Evolutionary conservation across 2,888 invertebrate species (phyloP).

Genomic region (Euphydryas editha): DNA sequence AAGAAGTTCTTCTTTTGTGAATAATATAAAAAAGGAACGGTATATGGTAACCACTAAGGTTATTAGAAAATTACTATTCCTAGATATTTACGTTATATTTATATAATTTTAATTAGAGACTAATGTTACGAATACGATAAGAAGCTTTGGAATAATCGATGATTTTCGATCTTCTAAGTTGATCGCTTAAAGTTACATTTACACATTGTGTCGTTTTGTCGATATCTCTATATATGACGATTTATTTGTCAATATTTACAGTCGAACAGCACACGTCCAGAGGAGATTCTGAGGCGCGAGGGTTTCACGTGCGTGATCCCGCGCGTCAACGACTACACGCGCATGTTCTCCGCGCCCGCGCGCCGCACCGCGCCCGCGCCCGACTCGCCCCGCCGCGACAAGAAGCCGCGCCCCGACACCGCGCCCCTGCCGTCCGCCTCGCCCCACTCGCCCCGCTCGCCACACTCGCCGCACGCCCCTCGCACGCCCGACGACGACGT

Average conservation of each 20-base stretch:
- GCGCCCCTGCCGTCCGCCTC: conserved; percentile 38
- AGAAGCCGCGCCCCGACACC: conserved; percentile 67
- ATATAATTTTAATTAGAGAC: too few relatives aligned
- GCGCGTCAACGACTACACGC: conserved; percentile 80
- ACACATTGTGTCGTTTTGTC: too few relatives aligned
- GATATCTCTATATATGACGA: too few relatives aligned
- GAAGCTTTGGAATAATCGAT: too few relatives aligned
- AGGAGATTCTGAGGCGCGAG: conserved; percentile 67
- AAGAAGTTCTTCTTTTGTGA: background rate
- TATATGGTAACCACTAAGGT: too few relatives aligned
- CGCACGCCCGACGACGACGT: conserved; percentile 51
- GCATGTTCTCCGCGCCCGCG: conserved; percentile 78
- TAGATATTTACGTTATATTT: too few relatives aligned
- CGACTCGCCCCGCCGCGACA: conserved; percentile 73
- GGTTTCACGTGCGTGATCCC: conserved; percentile 85
- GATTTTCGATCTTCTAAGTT: too few relatives aligned
- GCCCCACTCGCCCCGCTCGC: conserved; percentile 26
- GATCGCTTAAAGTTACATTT: too few relatives aligned
- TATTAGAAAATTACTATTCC: too few relatives aligned
- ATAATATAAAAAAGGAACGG: background rate
- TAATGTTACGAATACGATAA: too few relatives aligned
- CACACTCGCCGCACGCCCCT: conserved; percentile 30
- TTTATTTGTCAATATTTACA: conserved; percentile 19
- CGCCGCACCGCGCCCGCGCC: conserved; percentile 72
- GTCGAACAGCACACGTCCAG: conserved; percentile 59